Base-by-base conservation (phyloP, 2,888 invertebrate species). In the Plebejus argus region DNA sequence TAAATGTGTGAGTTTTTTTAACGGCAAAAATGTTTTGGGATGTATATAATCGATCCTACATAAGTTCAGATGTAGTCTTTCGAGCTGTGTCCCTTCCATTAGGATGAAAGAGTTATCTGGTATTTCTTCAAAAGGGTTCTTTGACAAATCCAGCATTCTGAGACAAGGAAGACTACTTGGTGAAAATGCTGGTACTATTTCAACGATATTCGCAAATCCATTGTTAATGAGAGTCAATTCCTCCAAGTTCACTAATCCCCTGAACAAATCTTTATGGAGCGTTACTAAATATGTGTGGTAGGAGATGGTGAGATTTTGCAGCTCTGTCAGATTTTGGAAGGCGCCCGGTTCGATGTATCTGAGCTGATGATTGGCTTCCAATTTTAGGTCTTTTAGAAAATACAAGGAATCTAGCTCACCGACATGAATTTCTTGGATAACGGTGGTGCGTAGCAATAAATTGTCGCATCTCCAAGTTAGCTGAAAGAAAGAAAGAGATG, bases 341-440 rank as follows among this genome's bases (percentile, higher is more conserved):
- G 89, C 83, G 8, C 95, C 94, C 0, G 93, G 90, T 81, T 94
- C 89, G 35, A 96, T 89, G 76, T 87, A 85, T 18, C 82, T 88
- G n/a, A 96, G 85, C 76, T 92, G 88, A 80, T 92, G 91, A 81
- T 95, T 95, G 0, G 94, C 94, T 84, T 95, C 95, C 78, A 95
- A 91, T 80, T 93, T 91, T 15, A 95, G 83, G 4, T 86, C 85
- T 82, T 87, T 88, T 66, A 95, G 81, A 77, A 93, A 88, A 45
- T 83, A 84, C 10, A 92, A 83, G 39, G 82, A 80, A 82, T 90
- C 84, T 3, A 95, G 85, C 82, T 94, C 94, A n/a, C 92, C 93
- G 78, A 85, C 86, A 5, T 81, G 80, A 10, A 95, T 88, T 79
- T 87, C 84, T 5, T 83, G 85, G 18, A 95, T 94, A n/a, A 89